Percentiles rank a stretch among this genome's conserved stretches.
phyloP scores from a whole-genome alignment of 2,797 vertebrate genomes.

The Gymnopithys bicolor region DNA sequence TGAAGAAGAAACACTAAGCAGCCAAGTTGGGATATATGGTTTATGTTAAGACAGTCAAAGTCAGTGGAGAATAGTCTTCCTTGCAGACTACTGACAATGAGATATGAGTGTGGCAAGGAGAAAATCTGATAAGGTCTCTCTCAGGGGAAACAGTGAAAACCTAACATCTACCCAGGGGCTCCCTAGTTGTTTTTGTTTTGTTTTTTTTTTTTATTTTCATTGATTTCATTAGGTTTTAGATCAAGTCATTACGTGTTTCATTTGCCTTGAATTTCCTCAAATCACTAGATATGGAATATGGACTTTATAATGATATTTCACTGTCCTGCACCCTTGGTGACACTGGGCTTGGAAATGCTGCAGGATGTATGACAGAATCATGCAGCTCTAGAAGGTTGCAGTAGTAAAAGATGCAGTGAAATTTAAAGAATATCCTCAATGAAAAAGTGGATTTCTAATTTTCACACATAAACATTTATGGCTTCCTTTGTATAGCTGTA shows the following conservation, averaged over 20 bases:
- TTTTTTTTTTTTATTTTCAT: not conserved
- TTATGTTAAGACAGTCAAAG: not conserved
- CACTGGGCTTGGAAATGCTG: not conserved
- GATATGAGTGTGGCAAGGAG: not conserved
- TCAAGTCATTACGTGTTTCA: not conserved
- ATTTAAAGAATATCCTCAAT: not conserved
- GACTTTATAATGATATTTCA: not conserved
- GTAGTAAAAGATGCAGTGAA: not conserved
- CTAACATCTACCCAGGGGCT: not conserved
- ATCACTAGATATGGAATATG: not conserved
- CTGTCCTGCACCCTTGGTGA: not conserved
- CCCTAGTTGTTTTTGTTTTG: not conserved
- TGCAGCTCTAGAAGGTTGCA: not conserved
- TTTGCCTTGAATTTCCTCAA: not conserved
- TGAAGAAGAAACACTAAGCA: not conserved
- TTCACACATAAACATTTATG: not conserved
- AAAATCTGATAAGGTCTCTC: not conserved
- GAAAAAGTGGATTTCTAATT: not conserved
- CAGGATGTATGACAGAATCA: not conserved
- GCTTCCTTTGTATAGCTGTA: not conserved
- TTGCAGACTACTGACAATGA: not conserved
- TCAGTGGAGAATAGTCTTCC: not conserved
- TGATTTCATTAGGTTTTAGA: not conserved
- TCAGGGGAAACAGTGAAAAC: not conserved
- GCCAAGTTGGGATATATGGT: not conserved